Conservation (phyloP, 2,113 vertebrate genomes). For the Xenotilapia longispinis region DNA sequence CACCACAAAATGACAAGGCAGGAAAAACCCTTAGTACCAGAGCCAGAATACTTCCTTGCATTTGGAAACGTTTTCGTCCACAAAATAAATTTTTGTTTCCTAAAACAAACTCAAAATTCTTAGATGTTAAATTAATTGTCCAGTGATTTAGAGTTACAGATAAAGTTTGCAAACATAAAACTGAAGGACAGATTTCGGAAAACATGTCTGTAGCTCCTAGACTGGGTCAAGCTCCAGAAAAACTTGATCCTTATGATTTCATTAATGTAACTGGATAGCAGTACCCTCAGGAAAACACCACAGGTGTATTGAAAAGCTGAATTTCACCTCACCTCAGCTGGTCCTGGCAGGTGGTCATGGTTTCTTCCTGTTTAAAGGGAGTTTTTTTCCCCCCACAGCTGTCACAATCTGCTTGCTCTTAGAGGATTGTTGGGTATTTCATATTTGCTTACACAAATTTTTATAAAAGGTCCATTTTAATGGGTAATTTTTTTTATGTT, state of each 20-base stretch:
- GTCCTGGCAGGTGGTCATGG: not conserved
- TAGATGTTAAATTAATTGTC: not conserved
- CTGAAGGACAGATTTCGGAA: not conserved
- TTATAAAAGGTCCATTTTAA: not conserved
- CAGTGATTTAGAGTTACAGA: not conserved
- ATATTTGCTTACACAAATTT: not conserved
- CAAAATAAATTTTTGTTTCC: not conserved
- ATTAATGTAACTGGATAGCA: not conserved
- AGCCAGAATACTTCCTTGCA: not conserved
- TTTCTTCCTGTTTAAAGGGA: not conserved
- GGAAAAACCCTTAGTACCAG: not conserved
- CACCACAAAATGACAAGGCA: not conserved
- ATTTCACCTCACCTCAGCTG: not conserved
- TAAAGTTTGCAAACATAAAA: not conserved
- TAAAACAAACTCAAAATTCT: not conserved
- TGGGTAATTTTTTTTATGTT: not conserved
- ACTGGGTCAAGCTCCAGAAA: not conserved
- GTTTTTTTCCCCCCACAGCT: accelerated
- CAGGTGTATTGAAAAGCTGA: not conserved
- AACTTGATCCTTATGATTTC: not conserved
- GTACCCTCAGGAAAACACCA: not conserved
- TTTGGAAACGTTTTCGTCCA: not conserved
- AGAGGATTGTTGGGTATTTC: not conserved
- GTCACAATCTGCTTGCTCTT: not conserved
- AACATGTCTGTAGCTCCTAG: not conserved